Evolutionary conservation across 2,113 vertebrate genomes (phyloP).

Genomic region (Myanophis thanlyinensis): DNA sequence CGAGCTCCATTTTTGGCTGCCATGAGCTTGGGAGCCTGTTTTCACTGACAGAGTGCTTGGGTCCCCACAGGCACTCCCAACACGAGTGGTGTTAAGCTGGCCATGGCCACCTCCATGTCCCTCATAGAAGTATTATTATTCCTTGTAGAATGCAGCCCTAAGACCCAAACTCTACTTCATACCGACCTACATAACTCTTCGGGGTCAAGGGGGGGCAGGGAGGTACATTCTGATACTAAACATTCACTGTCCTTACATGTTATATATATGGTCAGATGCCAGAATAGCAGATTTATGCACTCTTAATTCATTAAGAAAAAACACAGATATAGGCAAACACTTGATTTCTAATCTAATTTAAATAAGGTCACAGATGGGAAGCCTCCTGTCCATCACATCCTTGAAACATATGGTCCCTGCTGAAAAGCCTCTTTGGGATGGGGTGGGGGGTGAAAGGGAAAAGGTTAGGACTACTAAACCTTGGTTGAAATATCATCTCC

Average conservation of each 20-base stretch:
- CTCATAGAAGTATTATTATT: not conserved
- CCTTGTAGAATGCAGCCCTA: not conserved
- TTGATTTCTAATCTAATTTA: not conserved
- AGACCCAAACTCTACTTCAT: not conserved
- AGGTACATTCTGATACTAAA: not conserved
- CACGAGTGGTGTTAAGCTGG: too few species aligned
- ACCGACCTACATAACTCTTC: not conserved
- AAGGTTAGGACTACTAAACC: not conserved
- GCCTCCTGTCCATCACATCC: not conserved
- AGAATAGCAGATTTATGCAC: not conserved
- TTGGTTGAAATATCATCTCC: not conserved
- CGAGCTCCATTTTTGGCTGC: too few species aligned
- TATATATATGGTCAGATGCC: not conserved
- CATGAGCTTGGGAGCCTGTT: too few species aligned
- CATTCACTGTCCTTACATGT: not conserved
- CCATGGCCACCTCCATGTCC: not conserved
- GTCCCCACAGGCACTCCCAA: too few species aligned
- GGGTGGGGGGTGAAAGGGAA: not conserved
- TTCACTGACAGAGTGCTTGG: too few species aligned
- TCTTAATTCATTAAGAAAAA: not conserved
- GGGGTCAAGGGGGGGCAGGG: accelerated
- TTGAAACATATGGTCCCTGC: not conserved
- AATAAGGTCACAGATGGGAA: not conserved
- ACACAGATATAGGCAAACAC: not conserved
- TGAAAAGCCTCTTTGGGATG: not conserved